Base-by-base conservation (phyloP, 2,113 vertebrate species). In the Rhinopithecus roxellana region DNA sequence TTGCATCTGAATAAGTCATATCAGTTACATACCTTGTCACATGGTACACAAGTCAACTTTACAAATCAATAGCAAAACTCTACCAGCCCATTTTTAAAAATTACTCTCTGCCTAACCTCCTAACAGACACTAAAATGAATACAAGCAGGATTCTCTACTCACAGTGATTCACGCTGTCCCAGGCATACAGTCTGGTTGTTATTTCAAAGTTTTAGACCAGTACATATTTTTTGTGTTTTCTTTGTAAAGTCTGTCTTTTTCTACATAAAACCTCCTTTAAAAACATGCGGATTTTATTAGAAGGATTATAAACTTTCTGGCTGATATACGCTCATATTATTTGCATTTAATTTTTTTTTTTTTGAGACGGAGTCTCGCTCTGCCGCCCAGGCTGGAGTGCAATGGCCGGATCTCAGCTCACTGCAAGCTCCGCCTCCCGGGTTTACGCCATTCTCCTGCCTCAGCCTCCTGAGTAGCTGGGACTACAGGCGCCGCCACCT, bases 201-300 rank as follows among this genome's bases (percentile, higher is more conserved):
- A 43, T 85, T 93, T 95, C 88, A 92, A 96, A 82, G 77, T 89
- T 77, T 92, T 55, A 96, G 67, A 38, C 52, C 64, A 70, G 45
- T 45, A 75, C 59, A 8, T 90, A 18, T 78, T 94, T 97, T 91
- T 74, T 69, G 55, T 83, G 38, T 61, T 81, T 97, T 81, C 74
- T 89, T 86, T 69, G 40, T 89, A 81, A 61, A 40, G 32, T 69
- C 82, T 95, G 57, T 84, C 70, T 94, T 50, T 27, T 95, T 93
- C 82, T 95, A 52, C 82, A 48, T 82, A 91, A 96, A 97, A 75
- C 59, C n/a, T 93, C 80, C 79, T 89, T 50, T 70, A 97, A 55
- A 95, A 69, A 1, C 13, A 11, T 38, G n/a, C 61, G 35, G 23
- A 35, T 94, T 92, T 94, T 91, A 75, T 94, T 69, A 70, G 89